Conservation (phyloP, 2,113 vertebrate species). For the Mustelus asterias region DNA sequence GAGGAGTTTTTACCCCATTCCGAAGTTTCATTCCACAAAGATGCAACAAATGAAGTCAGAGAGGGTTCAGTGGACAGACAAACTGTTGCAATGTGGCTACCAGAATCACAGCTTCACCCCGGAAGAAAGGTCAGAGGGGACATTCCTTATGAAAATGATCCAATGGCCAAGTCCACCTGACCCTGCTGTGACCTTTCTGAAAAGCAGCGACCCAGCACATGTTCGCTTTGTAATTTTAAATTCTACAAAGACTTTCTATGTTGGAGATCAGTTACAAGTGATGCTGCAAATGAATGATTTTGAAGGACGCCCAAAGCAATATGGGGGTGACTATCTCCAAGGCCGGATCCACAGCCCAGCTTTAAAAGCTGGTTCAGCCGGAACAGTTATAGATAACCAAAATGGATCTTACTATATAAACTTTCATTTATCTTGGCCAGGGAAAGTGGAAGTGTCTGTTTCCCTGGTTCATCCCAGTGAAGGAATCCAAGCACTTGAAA, state of each 20-base stretch:
- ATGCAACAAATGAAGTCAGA: background rate
- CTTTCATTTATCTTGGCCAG: conserved; percentile 83
- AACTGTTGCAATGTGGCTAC: conserved; percentile 53
- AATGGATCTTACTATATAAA: conserved; percentile 81
- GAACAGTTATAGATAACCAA: conserved; percentile 71
- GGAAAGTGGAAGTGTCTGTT: conserved; percentile 68
- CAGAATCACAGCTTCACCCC: conserved; percentile 64
- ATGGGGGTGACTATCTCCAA: conserved; percentile 87
- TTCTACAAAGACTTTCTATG: conserved; percentile 50
- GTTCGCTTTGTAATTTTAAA: conserved; percentile 77
- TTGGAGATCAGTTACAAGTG: conserved; percentile 76
- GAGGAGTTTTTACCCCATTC: background rate
- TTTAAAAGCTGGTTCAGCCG: conserved; percentile 75
- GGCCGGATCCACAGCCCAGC: conserved; percentile 75
- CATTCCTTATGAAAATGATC: conserved; percentile 66
- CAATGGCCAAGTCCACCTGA: conserved; percentile 61
- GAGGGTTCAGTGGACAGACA: background rate
- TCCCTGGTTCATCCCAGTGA: conserved; percentile 85
- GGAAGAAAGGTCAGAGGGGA: conserved; percentile 70
- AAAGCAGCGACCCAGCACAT: conserved; percentile 73
- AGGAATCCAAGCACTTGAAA: conserved; percentile 69
- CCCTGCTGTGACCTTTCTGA: conserved; percentile 50
- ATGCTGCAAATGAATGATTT: conserved; percentile 77
- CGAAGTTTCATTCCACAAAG: background rate
- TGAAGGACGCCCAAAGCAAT: conserved; percentile 73